Conservation (phyloP, 2,797 vertebrate genomes). For the Eremophila alpestris region DNA sequence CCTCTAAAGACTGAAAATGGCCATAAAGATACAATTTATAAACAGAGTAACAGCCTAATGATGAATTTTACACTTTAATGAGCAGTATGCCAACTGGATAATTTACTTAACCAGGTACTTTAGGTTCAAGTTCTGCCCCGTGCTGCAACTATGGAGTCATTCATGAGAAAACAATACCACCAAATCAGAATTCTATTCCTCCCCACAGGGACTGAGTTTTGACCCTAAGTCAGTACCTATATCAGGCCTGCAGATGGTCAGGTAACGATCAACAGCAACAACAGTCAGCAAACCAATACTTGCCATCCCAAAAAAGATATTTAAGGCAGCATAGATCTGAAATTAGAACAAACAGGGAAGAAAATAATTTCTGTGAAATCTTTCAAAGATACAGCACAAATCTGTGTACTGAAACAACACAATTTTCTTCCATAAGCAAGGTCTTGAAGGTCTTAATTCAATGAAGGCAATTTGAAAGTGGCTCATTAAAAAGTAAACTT, state of each 20-base stretch:
- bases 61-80: not conserved
- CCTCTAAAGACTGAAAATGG: not conserved
- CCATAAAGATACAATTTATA: not conserved
- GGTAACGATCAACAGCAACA: constrained; percentile 91
- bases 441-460: not conserved
- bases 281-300: constrained; percentile 95
- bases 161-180: not conserved
- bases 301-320: constrained; percentile 99
- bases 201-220: not conserved
- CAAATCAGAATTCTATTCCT: not conserved
- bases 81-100: not conserved
- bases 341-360: constrained; percentile 29
- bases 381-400: not conserved
- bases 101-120: not conserved
- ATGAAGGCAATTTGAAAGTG: not conserved
- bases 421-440: not conserved
- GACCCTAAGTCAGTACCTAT: constrained; percentile 78
- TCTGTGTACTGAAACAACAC: not conserved
- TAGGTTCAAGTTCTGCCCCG: not conserved
- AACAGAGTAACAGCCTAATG: not conserved
- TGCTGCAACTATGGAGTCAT: not conserved
- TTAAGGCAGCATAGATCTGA: constrained; percentile 95
- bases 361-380: not conserved
- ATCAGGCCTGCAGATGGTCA: constrained; percentile 90
- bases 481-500: not conserved